Conservation (phyloP, 2,797 vertebrate genomes). For the Schizopygopsis malacanthus region DNA sequence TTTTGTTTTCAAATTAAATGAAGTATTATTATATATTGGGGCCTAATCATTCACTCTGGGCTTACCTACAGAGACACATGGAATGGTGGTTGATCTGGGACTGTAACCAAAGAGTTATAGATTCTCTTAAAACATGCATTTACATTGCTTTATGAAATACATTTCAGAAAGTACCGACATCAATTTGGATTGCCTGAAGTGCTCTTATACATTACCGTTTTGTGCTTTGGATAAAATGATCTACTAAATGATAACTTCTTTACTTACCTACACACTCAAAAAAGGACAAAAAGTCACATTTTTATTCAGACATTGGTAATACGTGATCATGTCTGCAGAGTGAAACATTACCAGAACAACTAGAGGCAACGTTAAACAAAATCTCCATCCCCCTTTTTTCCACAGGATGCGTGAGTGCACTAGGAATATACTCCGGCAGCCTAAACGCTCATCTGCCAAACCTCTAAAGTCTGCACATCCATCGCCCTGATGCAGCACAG, state of each 20-base stretch:
- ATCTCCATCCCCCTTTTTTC: slow-evolving; percentile 31
- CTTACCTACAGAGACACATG: background rate
- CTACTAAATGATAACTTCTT: background rate
- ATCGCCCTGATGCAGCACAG: slow-evolving; percentile 42
- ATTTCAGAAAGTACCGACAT: background rate
- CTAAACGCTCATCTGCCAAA: slow-evolving; percentile 37
- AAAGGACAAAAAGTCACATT: background rate
- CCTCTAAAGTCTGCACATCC: slow-evolving; percentile 48
- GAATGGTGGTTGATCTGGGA: background rate
- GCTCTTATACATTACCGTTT: background rate
- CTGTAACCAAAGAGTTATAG: background rate
- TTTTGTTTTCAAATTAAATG: background rate
- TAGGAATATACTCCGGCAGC: slow-evolving; percentile 45
- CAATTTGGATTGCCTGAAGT: background rate
- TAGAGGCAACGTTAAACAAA: slow-evolving; percentile 25
- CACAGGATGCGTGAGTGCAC: slow-evolving; percentile 41
- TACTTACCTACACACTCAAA: background rate
- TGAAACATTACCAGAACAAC: slow-evolving; percentile 18
- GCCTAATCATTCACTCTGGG: background rate
- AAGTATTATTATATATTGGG: background rate
- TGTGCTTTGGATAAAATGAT: slow-evolving; percentile 4
- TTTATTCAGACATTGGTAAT: background rate
- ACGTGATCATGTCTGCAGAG: background rate
- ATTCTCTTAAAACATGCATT: background rate
- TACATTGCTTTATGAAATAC: background rate